Percentiles rank a stretch among this genome's conserved stretches.
Conservation (phyloP, 2,888 invertebrate genomes). For the Oscheius myriophilus region DNA sequence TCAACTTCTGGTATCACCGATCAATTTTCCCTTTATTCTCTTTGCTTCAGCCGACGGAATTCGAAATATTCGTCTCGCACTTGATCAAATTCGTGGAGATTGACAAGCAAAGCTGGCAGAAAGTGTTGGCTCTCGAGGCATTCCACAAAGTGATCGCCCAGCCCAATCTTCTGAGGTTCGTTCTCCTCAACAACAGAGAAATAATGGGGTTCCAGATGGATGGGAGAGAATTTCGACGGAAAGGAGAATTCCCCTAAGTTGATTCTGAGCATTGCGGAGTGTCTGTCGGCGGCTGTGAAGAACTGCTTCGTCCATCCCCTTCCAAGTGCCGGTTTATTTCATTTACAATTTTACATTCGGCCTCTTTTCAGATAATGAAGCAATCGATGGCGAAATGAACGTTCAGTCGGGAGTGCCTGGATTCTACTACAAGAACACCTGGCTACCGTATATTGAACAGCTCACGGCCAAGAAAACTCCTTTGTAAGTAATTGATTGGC, state of each 20-base stretch:
- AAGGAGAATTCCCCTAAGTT: conserved; percentile 79
- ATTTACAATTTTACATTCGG: no score
- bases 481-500: conserved; percentile 34
- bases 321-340: neutral
- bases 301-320: conserved; percentile 76
- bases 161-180: conserved; percentile 48
- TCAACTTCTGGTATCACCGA: conserved; percentile 52
- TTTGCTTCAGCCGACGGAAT: conserved; percentile 82
- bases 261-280: conserved; percentile 91
- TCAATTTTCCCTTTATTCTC: neutral
- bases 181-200: neutral
- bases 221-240: conserved; percentile 94
- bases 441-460: conserved; percentile 53
- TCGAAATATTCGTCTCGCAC: conserved; percentile 95
- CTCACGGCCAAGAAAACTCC: conserved; percentile 50
- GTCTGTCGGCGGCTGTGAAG: conserved; percentile 91
- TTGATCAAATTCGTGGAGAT: conserved; percentile 96
- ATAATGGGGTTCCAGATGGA: conserved; percentile 75
- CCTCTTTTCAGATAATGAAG: conserved; percentile 27
- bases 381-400: conserved; percentile 44
- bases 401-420: conserved; percentile 51
- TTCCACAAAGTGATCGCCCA: conserved; percentile 82
- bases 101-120: conserved; percentile 94
- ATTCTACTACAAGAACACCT: conserved; percentile 42
- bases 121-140: conserved; percentile 92